phyloP scores from a whole-genome alignment of 1,140 invertebrate species.

The Dysdera silvatica region DNA sequence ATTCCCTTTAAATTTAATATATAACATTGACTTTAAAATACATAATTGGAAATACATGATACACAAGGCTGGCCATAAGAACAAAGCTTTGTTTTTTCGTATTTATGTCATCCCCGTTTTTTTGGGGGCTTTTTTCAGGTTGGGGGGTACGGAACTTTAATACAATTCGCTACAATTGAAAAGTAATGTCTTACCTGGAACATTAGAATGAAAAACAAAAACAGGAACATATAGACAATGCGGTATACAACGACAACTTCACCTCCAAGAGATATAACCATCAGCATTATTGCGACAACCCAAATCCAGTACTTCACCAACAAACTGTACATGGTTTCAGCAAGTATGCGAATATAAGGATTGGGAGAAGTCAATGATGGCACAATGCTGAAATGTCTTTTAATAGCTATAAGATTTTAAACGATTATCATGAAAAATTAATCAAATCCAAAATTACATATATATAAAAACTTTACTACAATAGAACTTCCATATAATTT shows the following conservation, averaged over 20 bases:
- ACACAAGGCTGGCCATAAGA: not conserved
- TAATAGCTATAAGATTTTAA: no score
- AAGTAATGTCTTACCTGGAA: slow-evolving; percentile 67
- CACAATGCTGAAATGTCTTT: slow-evolving; percentile 67
- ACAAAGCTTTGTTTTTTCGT: not conserved
- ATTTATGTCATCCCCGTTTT: no score
- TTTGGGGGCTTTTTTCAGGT: no score
- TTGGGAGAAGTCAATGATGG: slow-evolving; percentile 51
- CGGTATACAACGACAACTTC: slow-evolving; percentile 86
- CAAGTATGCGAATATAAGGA: slow-evolving; percentile 55
- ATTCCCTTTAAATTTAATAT: no score
- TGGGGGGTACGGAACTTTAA: no score
- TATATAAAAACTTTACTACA: no score
- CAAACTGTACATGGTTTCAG: slow-evolving; percentile 56
- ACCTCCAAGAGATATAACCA: slow-evolving; percentile 76
- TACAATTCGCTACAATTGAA: not conserved
- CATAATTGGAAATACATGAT: not conserved
- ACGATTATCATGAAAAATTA: no score
- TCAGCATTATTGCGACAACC: slow-evolving; percentile 82
- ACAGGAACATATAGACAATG: slow-evolving; percentile 93
- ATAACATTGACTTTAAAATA: slow-evolving; percentile 13
- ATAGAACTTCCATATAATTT: no score
- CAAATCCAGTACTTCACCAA: slow-evolving; percentile 94
- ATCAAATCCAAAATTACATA: no score
- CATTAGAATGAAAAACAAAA: slow-evolving; percentile 82